phyloP scores from a whole-genome alignment of 2,888 invertebrate species.

The Harpagoxenus sublaevis region DNA sequence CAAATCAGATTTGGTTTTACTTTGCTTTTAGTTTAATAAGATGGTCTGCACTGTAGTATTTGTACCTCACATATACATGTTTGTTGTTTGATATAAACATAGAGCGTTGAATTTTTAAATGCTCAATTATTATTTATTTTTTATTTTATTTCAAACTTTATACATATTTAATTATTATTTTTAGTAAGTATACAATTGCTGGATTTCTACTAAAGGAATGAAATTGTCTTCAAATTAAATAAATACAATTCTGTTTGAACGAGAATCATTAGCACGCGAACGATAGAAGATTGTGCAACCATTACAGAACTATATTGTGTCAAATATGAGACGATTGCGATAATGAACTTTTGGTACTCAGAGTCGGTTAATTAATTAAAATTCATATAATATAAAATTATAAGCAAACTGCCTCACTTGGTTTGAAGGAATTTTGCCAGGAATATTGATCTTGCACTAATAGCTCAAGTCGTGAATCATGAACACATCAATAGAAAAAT shows the following conservation, averaged over 20 bases:
- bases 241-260: not conserved
- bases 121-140: not conserved
- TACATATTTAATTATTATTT: not conserved
- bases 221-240: not conserved
- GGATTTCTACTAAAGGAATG: not conserved
- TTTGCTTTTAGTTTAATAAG: not conserved
- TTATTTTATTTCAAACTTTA: not conserved
- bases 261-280: not conserved
- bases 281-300: not conserved
- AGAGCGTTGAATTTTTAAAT: not conserved
- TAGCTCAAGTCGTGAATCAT: slow-evolving; percentile 9
- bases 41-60: not conserved
- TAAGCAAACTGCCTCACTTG: not conserved
- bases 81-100: not conserved
- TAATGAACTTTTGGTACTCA: slow-evolving; percentile 21
- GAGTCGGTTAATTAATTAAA: slow-evolving; percentile 53
- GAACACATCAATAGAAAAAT: slow-evolving; percentile 7
- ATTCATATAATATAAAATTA: not conserved
- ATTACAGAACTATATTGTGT: not conserved
- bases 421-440: not conserved
- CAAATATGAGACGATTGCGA: not conserved
- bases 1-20: not conserved
- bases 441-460: not conserved
- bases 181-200: not conserved
- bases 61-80: not conserved